Evolutionary conservation across 2,797 vertebrate genomes (phyloP), one percentile per base, ranked within the genome.

Genomic region (Trematomus bernacchii): DNA sequence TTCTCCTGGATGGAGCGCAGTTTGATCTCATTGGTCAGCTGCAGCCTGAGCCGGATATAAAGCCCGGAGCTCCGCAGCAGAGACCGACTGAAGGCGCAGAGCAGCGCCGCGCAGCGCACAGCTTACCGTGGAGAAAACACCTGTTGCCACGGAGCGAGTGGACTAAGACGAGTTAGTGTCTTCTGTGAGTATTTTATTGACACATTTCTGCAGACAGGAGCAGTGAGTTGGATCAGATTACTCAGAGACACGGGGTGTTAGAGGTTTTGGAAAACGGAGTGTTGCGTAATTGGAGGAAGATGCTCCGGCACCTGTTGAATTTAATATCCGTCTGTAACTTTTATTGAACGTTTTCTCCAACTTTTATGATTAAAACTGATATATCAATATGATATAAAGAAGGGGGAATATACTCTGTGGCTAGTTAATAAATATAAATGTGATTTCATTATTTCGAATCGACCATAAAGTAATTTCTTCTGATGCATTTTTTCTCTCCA

Each of bases 21-120:
- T 76, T 77, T 71, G 73, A 77, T 94, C 86, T 90, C 65, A 95
- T 94, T 95, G 93, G 94, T 85, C 89, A 83, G 87, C 77, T 50
- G 76, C 74, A 64, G 86, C 80, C 53, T 57, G 77, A 62, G 83
- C 53, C 48, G 79, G 19, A 37, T 90, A 94, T 94, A 94, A 91
- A 94, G 73, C 71, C 84, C 8, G 63, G 46, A 12, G 63, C 72
- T 74, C 19, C 30, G 86, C 70, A 73, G 81, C 81, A 0, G 79
- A 91, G 85, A 90, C 62, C 0, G 83, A 58, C 9, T 63, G 79
- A 80, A 67, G 58, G 83, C 81, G 85, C 89, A 87, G 72, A 79
- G 88, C 62, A 51, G 80, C 87, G 84, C 79, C 77, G 73, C 57
- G 59, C 66, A 90, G 79, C 80, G 78, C 85, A 50, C 75, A 12